A percentile compares a stretch with the other conserved stretches of the same genome.
Evolutionary conservation across 2,888 invertebrate species (phyloP).

Genomic region (Drosophila falleni): DNA sequence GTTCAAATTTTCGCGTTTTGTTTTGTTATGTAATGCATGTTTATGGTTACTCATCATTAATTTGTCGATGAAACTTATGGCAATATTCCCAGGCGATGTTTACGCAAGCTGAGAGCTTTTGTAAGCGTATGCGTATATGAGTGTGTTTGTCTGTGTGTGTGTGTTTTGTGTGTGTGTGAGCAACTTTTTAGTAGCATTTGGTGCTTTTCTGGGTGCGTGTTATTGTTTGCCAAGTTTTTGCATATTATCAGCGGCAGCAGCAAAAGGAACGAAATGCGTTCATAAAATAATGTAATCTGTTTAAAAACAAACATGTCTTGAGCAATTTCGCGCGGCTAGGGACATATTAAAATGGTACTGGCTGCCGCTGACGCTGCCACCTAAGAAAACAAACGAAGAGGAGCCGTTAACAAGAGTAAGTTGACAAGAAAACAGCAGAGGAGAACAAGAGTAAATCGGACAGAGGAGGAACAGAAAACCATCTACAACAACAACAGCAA

Average conservation of each 20-base stretch:
- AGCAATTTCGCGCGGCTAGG: slow-evolving; percentile 80
- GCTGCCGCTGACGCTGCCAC: slow-evolving; percentile 43
- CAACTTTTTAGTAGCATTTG: slow-evolving; percentile 69
- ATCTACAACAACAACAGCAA: slow-evolving; percentile 14
- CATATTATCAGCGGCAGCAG: slow-evolving; percentile 74
- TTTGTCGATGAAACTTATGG: slow-evolving; percentile 81
- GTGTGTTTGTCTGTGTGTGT: slow-evolving; percentile 10
- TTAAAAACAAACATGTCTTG: slow-evolving; percentile 80
- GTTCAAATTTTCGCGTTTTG: slow-evolving; percentile 61
- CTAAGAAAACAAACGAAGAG: slow-evolving; percentile 69
- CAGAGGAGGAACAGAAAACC: slow-evolving; percentile 17
- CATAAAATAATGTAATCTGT: slow-evolving; percentile 81
- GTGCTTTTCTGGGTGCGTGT: slow-evolving; percentile 71
- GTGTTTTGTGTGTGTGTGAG: slow-evolving; percentile 25
- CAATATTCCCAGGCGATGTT: slow-evolving; percentile 78
- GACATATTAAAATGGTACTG: slow-evolving; percentile 76
- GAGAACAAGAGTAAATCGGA: slow-evolving; percentile 23
- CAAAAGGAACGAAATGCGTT: slow-evolving; percentile 67
- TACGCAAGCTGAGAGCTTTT: slow-evolving; percentile 65
- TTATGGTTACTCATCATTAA: slow-evolving; percentile 79
- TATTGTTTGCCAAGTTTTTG: slow-evolving; percentile 81
- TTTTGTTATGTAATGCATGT: slow-evolving; percentile 81
- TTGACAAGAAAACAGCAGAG: slow-evolving; percentile 65
- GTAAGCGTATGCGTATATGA: slow-evolving; percentile 22
- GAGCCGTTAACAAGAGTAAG: slow-evolving; percentile 77